A percentile compares a stretch with the other conserved stretches of the same genome.
Conservation (phyloP, 2,113 vertebrate species). For the Pachyramphus minor region DNA sequence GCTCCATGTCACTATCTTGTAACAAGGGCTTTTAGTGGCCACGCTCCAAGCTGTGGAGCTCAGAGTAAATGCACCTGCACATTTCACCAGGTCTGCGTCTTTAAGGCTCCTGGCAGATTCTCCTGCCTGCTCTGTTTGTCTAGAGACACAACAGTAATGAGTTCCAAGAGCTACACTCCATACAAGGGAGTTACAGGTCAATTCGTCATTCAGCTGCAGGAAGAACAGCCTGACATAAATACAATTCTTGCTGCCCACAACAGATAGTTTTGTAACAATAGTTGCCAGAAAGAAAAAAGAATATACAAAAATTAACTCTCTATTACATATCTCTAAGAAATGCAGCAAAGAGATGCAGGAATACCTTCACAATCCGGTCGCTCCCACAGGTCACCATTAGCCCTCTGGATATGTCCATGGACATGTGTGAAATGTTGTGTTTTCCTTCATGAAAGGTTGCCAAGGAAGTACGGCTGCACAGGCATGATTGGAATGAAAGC, state of each 20-base stretch:
- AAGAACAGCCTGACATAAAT: background rate
- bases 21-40: background rate
- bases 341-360: background rate
- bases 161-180: background rate
- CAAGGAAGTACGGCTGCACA: conserved; percentile 84
- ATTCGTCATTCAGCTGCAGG: background rate
- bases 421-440: conserved; percentile 95
- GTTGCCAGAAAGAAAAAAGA: background rate
- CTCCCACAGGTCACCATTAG: conserved; percentile 96
- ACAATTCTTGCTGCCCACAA: background rate
- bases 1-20: background rate
- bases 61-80: background rate
- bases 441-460: conserved; percentile 98
- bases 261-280: background rate
- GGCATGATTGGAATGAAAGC: background rate
- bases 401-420: conserved; percentile 91
- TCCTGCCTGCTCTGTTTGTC: background rate
- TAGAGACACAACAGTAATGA: background rate
- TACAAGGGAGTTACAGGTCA: background rate
- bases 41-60: background rate
- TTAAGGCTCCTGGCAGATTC: background rate
- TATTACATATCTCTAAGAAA: background rate
- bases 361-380: conserved; percentile 93
- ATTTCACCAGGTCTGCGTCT: background rate
- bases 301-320: background rate